Conservation (phyloP, 2,113 vertebrate species). For the Lichenostomus cassidix region DNA sequence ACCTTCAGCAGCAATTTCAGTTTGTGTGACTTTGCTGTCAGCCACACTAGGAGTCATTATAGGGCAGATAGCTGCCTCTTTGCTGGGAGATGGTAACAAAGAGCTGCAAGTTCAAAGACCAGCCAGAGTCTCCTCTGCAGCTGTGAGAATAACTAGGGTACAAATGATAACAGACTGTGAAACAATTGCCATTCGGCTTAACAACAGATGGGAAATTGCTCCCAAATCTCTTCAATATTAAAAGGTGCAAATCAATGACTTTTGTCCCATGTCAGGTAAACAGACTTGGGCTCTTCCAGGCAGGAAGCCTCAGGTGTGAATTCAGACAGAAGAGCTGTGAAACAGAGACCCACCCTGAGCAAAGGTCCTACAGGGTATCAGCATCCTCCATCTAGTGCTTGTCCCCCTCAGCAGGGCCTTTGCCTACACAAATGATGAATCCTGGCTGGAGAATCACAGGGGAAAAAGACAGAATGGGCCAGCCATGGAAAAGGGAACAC, state of each 20-base stretch:
- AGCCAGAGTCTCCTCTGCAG: not conserved
- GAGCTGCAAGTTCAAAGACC: not conserved
- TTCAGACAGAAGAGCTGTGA: not conserved
- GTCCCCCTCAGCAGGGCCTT: not conserved
- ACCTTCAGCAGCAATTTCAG: not conserved
- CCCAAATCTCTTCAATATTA: not conserved
- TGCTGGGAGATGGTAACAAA: not conserved
- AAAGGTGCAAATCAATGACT: not conserved
- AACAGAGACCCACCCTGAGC: not conserved
- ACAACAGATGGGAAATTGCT: not conserved
- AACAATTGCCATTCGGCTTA: not conserved
- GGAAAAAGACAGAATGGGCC: not conserved
- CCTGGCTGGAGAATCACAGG: not conserved
- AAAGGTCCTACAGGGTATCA: not conserved
- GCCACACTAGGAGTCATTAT: not conserved
- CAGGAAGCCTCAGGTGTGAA: not conserved
- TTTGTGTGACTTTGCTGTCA: not conserved
- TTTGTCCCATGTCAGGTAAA: not conserved
- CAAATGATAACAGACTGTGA: not conserved
- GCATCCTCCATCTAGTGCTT: not conserved
- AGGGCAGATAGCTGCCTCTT: not conserved
- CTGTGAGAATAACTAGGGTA: not conserved
- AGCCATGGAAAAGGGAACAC: not conserved
- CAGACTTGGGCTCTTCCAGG: not conserved
- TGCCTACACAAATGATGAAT: not conserved